Base-by-base conservation (phyloP, 1,140 invertebrate genomes). In the Magallana angulata region DNA sequence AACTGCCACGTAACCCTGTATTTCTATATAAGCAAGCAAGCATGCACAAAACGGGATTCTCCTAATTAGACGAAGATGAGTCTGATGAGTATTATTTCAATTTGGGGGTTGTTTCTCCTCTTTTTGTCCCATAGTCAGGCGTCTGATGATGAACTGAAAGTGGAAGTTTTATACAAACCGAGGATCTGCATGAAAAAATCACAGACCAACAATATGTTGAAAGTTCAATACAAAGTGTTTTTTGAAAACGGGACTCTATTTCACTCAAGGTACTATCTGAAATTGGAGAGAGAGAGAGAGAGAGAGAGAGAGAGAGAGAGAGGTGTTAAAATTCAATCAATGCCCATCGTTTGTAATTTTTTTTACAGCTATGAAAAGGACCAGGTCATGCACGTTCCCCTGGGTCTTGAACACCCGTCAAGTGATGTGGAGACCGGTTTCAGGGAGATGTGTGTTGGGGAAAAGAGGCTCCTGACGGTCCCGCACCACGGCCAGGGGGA, bases 381-480 rank as follows among this genome's bases (percentile, higher is more conserved):
- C 14, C 24, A 30, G 5, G 14, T 36, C 8, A 76, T 76, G 68
- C 18, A 30, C 1, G 24, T 76, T 24, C 68, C 68, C 68, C 94
- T 93, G 1, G 92, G 92, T 16, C 76, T 88, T n/a, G 92, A 91
- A 36, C 91, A 92, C 57, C 87, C 87, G 14, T 82, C 89, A 94
- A 64, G 85, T 71, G 98, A 98, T 60, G 98, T 98, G 98, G 98
- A 76, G 24, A 76, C 8, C 8, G 68, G 68, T 9, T 76, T 76
- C 68, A 30, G 12, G 14, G 97, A 98, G 93, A 99, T 99, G 98
- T 99, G 98, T 95, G 97, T 98, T 62, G 98, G 98, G 92, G 98
- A 99, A 94, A 98, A 97, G 94, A 96, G 98, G 91, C 98, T 97
- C 94, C 95, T 99, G 90, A 97, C 96, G 12, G 98, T 99, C 92